A percentile compares a stretch with the other conserved stretches of the same genome.
Evolutionary conservation across 2,888 invertebrate genomes (phyloP).

Genomic region (Allophyes oxyacanthae): DNA sequence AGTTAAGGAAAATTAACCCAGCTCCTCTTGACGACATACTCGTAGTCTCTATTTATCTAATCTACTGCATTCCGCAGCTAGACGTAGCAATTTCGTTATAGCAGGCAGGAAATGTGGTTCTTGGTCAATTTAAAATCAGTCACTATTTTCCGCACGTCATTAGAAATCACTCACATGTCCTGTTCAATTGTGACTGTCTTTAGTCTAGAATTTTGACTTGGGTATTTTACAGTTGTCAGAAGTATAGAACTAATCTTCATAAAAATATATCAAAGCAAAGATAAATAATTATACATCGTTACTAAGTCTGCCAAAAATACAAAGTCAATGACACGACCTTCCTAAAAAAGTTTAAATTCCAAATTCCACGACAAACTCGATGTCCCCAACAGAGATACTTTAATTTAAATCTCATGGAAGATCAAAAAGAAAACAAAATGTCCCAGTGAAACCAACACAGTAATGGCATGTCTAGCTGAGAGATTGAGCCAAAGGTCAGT

Average conservation of each 20-base stretch:
- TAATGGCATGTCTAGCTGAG: conserved; percentile 38
- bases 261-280: conserved; percentile 34
- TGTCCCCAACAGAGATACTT: conserved; percentile 10
- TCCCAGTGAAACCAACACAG: conserved; percentile 27
- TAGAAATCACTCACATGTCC: conserved; percentile 20
- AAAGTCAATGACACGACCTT: conserved; percentile 39
- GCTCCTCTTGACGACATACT: neutral
- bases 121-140: conserved; percentile 1
- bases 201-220: conserved; percentile 28
- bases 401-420: conserved; percentile 29
- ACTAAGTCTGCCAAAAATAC: conserved; percentile 39
- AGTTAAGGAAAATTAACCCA: neutral
- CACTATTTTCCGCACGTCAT: conserved; percentile 5
- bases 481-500: conserved; percentile 52
- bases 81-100: too few species aligned
- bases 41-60: too few species aligned
- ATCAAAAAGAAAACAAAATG: conserved; percentile 20
- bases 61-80: too few species aligned
- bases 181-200: conserved; percentile 42
- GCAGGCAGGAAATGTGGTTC: neutral
- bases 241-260: conserved; percentile 23
- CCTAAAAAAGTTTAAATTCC: conserved; percentile 29
- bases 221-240: conserved; percentile 10
- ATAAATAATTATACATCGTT: conserved; percentile 35
- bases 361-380: conserved; percentile 29